Evolutionary conservation across 2,113 vertebrate genomes (phyloP).

Genomic region (Theristicus caerulescens): DNA sequence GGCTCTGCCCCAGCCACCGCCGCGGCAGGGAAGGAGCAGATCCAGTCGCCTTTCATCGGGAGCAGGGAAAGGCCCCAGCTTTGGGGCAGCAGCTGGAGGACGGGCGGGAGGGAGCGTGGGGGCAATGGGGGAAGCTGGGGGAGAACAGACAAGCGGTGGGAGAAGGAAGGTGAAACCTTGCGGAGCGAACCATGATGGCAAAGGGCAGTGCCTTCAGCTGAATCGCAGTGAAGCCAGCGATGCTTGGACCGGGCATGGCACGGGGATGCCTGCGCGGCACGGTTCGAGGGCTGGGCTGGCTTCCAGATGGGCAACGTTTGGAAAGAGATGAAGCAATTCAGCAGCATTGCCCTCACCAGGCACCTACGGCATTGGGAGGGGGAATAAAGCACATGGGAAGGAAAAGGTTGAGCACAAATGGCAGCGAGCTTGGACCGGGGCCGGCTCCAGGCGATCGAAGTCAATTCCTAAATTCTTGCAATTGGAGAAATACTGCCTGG

Average conservation of each 20-base stretch:
- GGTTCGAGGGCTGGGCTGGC: neutral
- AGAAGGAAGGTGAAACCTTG: neutral
- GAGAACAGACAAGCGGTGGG: neutral
- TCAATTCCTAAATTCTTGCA: neutral
- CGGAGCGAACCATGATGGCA: neutral
- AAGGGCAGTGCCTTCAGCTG: neutral
- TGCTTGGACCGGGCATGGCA: neutral
- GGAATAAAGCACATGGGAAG: neutral
- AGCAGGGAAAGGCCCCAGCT: neutral
- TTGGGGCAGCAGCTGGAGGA: neutral
- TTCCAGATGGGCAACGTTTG: neutral
- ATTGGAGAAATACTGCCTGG: neutral
- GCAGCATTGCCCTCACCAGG: rapidly evolving
- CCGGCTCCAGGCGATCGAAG: rapidly evolving
- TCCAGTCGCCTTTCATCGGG: neutral
- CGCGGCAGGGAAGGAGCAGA: neutral
- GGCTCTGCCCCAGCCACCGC: neutral
- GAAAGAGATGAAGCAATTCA: neutral
- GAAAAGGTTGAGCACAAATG: rapidly evolving
- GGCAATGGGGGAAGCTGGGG: rapidly evolving
- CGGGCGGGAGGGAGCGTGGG: neutral
- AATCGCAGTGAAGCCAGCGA: rapidly evolving
- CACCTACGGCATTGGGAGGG: neutral
- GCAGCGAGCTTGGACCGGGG: neutral
- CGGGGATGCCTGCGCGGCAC: rapidly evolving